Evolutionary conservation across 2,113 vertebrate species (phyloP).

Genomic region (Typhlomys cinereus): DNA sequence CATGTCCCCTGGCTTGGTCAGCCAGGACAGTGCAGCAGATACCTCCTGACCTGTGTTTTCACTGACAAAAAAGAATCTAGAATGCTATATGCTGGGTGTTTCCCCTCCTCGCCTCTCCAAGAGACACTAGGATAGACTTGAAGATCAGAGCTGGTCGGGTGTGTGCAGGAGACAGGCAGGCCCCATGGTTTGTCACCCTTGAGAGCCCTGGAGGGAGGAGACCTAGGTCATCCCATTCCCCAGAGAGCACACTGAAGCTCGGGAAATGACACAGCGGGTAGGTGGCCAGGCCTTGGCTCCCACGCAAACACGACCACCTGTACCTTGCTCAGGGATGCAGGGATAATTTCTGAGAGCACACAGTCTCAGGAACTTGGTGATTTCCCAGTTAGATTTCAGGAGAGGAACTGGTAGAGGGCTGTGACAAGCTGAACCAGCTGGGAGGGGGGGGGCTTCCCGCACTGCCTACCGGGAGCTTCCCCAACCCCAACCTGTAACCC

Average conservation of each 20-base stretch:
- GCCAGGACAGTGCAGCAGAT: neutral
- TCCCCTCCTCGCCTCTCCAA: neutral
- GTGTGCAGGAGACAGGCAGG: neutral
- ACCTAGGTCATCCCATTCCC: neutral
- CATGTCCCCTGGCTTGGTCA: fast-evolving
- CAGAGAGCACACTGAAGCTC: conserved; percentile 12
- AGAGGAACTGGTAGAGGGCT: fast-evolving
- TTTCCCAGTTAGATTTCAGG: neutral
- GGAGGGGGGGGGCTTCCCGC: neutral
- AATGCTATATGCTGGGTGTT: neutral
- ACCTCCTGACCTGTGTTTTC: neutral
- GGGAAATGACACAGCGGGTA: neutral
- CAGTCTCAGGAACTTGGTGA: neutral
- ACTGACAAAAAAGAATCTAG: neutral
- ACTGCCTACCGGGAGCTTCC: neutral
- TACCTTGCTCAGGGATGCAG: neutral
- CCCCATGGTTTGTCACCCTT: neutral
- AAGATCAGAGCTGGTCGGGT: neutral
- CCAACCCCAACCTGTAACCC: neutral
- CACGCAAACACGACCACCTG: neutral
- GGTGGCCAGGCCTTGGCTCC: neutral
- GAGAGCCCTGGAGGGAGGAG: neutral
- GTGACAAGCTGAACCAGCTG: neutral
- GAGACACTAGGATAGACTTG: neutral
- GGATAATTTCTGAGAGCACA: neutral